A percentile compares a stretch with the other conserved stretches of the same genome.
phyloP scores from a whole-genome alignment of 2,113 vertebrate species.

The Sminthopsis crassicaudata region DNA sequence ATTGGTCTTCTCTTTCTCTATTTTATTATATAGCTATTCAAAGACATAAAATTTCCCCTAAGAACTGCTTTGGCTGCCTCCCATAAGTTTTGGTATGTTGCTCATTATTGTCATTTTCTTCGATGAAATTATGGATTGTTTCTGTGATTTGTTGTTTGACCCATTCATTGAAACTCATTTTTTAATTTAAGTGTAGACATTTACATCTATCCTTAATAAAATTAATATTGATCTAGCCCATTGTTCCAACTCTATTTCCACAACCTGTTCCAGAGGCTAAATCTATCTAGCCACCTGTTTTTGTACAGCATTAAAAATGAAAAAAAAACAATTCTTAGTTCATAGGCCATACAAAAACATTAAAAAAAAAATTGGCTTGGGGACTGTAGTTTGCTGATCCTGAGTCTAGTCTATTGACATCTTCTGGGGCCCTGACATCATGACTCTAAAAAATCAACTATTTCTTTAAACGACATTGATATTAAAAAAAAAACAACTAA shows the following conservation, averaged over 20 bases:
- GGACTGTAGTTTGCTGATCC: not conserved
- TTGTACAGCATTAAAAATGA: not conserved
- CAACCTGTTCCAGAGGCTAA: not conserved
- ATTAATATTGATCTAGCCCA: not conserved
- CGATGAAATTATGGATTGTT: no score
- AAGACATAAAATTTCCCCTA: no score
- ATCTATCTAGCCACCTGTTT: not conserved
- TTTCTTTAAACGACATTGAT: not conserved
- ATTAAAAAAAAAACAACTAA: not conserved
- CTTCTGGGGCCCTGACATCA: not conserved
- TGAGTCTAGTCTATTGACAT: not conserved
- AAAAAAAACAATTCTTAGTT: not conserved
- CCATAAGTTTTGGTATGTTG: no score
- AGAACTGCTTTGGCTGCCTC: no score
- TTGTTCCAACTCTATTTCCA: not conserved
- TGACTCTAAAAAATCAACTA: not conserved
- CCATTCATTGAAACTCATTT: not conserved
- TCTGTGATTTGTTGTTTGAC: no score
- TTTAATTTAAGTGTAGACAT: not conserved
- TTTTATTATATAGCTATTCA: no score
- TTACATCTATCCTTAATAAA: not conserved
- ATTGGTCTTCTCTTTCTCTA: no score
- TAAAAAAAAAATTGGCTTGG: not conserved
- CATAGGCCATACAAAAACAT: not conserved
- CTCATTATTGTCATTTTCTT: no score